phyloP scores from a whole-genome alignment of 2,113 vertebrate species.

The Cebidichthys violaceus region DNA sequence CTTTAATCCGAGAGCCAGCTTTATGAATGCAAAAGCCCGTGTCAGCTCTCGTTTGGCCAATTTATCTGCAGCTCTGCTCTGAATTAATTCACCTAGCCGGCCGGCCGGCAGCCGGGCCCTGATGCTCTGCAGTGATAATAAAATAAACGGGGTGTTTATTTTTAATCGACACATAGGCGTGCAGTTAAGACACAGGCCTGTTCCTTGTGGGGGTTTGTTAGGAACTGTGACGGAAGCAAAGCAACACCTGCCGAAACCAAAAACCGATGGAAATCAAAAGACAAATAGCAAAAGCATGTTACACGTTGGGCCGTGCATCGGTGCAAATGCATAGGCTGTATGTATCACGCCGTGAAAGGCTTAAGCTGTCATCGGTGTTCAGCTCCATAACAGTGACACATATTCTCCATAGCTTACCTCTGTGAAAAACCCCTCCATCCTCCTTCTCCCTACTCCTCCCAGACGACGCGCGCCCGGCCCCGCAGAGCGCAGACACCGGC shows the following conservation, averaged over 20 bases:
- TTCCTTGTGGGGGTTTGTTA: not conserved
- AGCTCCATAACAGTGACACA: constrained; percentile 33
- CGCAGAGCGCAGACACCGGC: constrained; percentile 67
- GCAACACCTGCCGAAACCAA: constrained; percentile 62
- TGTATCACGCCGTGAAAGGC: not conserved
- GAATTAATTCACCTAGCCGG: constrained; percentile 53
- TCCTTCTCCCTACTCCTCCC: constrained; percentile 64
- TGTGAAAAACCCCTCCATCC: constrained; percentile 84
- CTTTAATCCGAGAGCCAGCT: constrained; percentile 68
- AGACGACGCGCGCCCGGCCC: constrained; percentile 68
- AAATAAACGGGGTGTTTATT: constrained; percentile 11
- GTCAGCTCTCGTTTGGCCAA: constrained; percentile 74
- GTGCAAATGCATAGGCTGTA: not conserved
- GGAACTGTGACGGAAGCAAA: constrained; percentile 10
- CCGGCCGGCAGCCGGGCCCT: constrained; percentile 34
- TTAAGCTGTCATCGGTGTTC: constrained; percentile 18
- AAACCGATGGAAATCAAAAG: constrained; percentile 8
- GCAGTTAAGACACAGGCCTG: constrained; percentile 6
- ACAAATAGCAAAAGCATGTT: not conserved
- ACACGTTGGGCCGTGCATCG: not conserved
- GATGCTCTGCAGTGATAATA: constrained; percentile 54
- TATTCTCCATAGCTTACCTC: constrained; percentile 76
- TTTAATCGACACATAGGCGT: not conserved
- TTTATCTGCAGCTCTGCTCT: constrained; percentile 64
- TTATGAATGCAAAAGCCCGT: constrained; percentile 63